These are phyloP conservation scores for Prunella fulvescens DNA, from an alignment of 2,113 vertebrate genomes.

Conservation along the genomic window DNA sequence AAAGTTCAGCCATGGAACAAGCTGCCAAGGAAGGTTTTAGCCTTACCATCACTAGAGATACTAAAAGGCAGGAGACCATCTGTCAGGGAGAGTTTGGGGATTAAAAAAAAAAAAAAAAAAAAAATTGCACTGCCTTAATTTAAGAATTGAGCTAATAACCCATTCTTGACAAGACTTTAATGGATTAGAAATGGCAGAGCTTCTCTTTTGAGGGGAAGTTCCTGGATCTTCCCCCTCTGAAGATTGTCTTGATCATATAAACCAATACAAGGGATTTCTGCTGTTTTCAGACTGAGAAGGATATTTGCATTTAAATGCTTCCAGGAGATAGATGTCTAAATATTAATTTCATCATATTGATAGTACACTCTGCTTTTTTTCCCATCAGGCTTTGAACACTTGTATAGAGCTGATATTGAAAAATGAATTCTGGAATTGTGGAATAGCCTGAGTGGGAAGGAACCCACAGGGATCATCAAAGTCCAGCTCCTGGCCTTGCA, in stretches of 20 bases:
- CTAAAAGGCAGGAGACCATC: conserved; percentile 51
- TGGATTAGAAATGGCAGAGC: neutral
- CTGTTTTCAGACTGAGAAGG: neutral
- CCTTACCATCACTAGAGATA: conserved; percentile 4
- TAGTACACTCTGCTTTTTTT: neutral
- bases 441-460: neutral
- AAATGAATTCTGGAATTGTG: neutral
- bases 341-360: neutral
- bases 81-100: conserved; percentile 32
- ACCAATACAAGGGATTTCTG: neutral
- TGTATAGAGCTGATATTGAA: neutral
- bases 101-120: neutral
- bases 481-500: neutral
- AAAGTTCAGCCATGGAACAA: conserved; percentile 31
- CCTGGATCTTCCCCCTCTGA: neutral
- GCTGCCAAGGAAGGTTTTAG: conserved; percentile 48
- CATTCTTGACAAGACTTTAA: neutral
- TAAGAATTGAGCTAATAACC: neutral
- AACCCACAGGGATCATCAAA: neutral
- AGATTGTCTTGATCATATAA: neutral
- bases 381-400: neutral
- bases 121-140: neutral
- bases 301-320: neutral
- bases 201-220: neutral
- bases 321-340: neutral